A percentile compares a stretch with the other conserved stretches of the same genome.
Conservation (phyloP, 2,888 invertebrate species). For the Archaeoteleia sp. region DNA sequence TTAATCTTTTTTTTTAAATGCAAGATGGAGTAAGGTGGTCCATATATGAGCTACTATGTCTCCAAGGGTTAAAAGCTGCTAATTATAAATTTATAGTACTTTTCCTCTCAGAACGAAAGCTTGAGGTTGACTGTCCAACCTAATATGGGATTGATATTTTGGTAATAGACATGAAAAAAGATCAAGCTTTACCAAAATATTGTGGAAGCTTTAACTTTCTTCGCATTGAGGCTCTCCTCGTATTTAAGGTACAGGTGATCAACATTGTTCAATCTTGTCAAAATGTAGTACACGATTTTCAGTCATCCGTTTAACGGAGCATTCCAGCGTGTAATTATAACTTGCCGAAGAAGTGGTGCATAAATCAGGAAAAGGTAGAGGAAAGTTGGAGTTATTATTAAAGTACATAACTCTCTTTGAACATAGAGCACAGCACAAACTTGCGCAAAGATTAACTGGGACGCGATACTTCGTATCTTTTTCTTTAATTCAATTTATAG, state of each 20-base stretch:
- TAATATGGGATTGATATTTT: no score
- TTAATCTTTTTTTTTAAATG: no score
- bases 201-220: constrained; percentile 8
- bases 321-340: constrained; percentile 63
- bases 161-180: no score
- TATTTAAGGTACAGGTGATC: constrained; percentile 6
- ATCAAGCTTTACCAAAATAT: constrained; percentile 19
- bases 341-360: constrained; percentile 60
- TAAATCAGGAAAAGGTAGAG: constrained; percentile 47
- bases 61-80: no score
- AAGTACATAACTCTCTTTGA: constrained; percentile 52
- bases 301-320: constrained; percentile 34
- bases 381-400: constrained; percentile 62
- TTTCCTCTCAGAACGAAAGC: no score
- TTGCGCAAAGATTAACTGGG: constrained; percentile 47
- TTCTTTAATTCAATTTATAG: constrained; percentile 31
- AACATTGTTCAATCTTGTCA: constrained; percentile 36
- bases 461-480: constrained; percentile 25
- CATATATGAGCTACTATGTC: no score
- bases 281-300: constrained; percentile 33
- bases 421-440: constrained; percentile 34
- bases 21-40: no score
- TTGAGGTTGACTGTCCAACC: no score
- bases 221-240: not conserved
- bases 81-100: no score